A percentile compares a stretch with the other conserved stretches of the same genome.
Evolutionary conservation across 2,888 invertebrate species (phyloP).

Genomic region (Lepidochrysops patricia): DNA sequence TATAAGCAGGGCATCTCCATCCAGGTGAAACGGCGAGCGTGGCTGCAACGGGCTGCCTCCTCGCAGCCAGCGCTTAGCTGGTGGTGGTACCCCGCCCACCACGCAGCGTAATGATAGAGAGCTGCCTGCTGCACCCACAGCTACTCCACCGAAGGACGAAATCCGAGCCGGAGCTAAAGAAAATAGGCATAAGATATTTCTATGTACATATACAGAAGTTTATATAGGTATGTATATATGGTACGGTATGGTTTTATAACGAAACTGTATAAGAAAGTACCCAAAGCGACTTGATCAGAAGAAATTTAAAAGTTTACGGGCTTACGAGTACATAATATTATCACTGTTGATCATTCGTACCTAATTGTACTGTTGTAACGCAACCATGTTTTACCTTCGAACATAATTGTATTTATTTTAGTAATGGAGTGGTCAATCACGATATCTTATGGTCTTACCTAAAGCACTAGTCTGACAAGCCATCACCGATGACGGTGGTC

Average conservation of each 20-base stretch:
- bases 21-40: conserved; percentile 76
- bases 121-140: conserved; percentile 81
- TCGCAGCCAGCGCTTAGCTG: conserved; percentile 83
- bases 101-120: conserved; percentile 81
- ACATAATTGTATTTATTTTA: too few species aligned
- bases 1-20: conserved; percentile 80
- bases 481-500: conserved; percentile 56
- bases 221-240: too few species aligned
- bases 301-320: too few species aligned
- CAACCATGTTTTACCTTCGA: conserved; percentile 38
- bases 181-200: too few species aligned
- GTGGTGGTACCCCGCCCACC: conserved; percentile 84
- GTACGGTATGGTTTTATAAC: too few species aligned
- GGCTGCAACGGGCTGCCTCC: conserved; percentile 78
- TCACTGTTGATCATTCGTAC: too few species aligned
- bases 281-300: not conserved
- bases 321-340: too few species aligned
- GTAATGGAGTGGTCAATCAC: too few species aligned
- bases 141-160: conserved; percentile 85
- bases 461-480: conserved; percentile 63
- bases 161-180: conserved; percentile 85
- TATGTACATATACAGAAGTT: too few species aligned
- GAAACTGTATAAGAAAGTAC: too few species aligned
- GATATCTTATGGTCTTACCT: conserved; percentile 49
- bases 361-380: not conserved